Evolutionary conservation across 1,140 invertebrate genomes (phyloP).

Genomic region (Helicorthomorpha holstii): DNA sequence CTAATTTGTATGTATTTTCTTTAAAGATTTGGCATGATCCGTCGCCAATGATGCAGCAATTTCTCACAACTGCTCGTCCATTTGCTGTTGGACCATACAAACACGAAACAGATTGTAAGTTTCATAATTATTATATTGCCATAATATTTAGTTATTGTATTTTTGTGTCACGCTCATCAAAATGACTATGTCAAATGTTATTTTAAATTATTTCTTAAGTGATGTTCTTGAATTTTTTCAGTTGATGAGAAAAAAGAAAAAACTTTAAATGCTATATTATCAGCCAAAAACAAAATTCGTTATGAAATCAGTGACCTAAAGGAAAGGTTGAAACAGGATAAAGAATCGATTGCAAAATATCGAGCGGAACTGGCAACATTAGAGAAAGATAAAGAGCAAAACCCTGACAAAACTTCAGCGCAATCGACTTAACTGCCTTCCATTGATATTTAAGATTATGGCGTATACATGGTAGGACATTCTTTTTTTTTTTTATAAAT

Average conservation of each 20-base stretch:
- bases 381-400: slow-evolving; percentile 19
- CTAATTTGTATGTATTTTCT: background rate
- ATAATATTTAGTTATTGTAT: too few relatives aligned
- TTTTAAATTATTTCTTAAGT: background rate
- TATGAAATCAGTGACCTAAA: slow-evolving; percentile 69
- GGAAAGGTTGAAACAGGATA: slow-evolving; percentile 69
- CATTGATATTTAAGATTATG: too few relatives aligned
- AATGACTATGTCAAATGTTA: too few relatives aligned
- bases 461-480: too few relatives aligned
- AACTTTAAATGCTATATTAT: slow-evolving; percentile 54
- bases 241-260: slow-evolving; percentile 82
- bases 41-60: slow-evolving; percentile 77
- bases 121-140: slow-evolving; percentile 9
- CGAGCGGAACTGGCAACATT: slow-evolving; percentile 65
- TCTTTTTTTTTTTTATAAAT: too few relatives aligned
- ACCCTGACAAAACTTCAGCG: too few relatives aligned
- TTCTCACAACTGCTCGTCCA: slow-evolving; percentile 56
- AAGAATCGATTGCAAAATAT: slow-evolving; percentile 75
- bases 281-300: slow-evolving; percentile 66
- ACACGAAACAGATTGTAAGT: slow-evolving; percentile 83
- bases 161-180: too few relatives aligned
- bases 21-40: slow-evolving; percentile 73
- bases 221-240: slow-evolving; percentile 25
- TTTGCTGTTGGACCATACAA: slow-evolving; percentile 53
- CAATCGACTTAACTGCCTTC: too few relatives aligned